These are phyloP conservation scores for Monoplex corrugatus DNA, from an alignment of 2,888 invertebrate genomes.

Conservation along the genomic window DNA sequence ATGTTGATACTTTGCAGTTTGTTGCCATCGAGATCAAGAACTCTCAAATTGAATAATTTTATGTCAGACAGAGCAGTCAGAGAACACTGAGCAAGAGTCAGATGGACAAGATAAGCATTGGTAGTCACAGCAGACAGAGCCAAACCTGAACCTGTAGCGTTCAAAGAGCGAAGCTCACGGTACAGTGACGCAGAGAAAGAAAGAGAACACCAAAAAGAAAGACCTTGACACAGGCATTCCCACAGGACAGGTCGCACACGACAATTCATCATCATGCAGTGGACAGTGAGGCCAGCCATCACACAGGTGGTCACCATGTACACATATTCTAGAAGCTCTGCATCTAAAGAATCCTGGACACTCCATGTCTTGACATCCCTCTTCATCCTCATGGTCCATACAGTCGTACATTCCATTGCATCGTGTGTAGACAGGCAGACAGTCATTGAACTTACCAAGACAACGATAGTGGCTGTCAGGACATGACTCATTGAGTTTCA, in stretches of 20 bases:
- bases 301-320: slow-evolving; percentile 31
- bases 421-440: not conserved
- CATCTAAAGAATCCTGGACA: not conserved
- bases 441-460: not conserved
- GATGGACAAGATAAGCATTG: not conserved
- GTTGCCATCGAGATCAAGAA: not conserved
- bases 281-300: slow-evolving; percentile 38
- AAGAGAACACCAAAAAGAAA: not conserved
- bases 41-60: not conserved
- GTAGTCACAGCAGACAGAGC: not conserved
- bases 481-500: too few relatives aligned
- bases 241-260: slow-evolving; percentile 26
- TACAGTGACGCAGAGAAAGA: not conserved
- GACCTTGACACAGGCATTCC: slow-evolving; percentile 6
- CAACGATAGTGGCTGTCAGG: not conserved
- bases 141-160: slow-evolving; percentile 12
- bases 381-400: too few relatives aligned
- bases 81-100: not conserved
- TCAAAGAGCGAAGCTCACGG: not conserved
- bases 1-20: not conserved
- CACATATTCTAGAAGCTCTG: not conserved
- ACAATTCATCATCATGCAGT: slow-evolving; percentile 15
- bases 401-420: not conserved
- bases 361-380: not conserved
- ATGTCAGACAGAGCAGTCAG: not conserved